These are phyloP conservation scores for Pluvialis apricaria DNA, from an alignment of 2,113 vertebrate species.

Conservation along the genomic window DNA sequence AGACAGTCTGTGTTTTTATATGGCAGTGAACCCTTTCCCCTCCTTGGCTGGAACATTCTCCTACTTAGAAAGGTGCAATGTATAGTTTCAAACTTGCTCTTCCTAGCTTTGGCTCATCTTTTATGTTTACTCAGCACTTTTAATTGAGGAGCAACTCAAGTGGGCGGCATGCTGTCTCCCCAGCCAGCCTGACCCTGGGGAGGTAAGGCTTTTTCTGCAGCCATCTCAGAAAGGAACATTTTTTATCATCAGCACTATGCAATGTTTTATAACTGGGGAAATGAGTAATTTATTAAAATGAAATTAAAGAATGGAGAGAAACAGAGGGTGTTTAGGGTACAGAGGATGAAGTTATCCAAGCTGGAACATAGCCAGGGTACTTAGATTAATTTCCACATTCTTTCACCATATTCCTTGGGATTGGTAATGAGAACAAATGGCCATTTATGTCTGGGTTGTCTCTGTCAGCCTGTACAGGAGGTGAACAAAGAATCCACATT, in stretches of 20 bases:
- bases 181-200: not conserved
- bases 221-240: not conserved
- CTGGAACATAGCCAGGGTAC: not conserved
- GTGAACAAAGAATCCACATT: constrained; percentile 30
- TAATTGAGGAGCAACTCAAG: not conserved
- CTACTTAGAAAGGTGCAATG: not conserved
- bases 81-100: not conserved
- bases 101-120: not conserved
- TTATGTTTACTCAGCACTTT: not conserved
- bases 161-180: not conserved
- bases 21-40: not conserved
- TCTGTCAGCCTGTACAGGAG: constrained; percentile 4
- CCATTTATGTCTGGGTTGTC: constrained; percentile 19
- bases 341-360: not conserved
- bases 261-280: constrained; percentile 29
- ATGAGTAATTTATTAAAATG: constrained; percentile 24
- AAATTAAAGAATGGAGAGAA: constrained; percentile 14
- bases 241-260: not conserved
- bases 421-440: constrained; percentile 26
- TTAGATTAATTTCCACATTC: constrained; percentile 18
- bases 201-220: not conserved
- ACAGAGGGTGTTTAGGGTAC: not conserved
- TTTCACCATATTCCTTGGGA: constrained; percentile 22
- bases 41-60: not conserved
- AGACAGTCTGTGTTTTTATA: not conserved